Evolutionary conservation across 2,888 invertebrate species (phyloP).

Genomic region (Leptothorax acervorum): DNA sequence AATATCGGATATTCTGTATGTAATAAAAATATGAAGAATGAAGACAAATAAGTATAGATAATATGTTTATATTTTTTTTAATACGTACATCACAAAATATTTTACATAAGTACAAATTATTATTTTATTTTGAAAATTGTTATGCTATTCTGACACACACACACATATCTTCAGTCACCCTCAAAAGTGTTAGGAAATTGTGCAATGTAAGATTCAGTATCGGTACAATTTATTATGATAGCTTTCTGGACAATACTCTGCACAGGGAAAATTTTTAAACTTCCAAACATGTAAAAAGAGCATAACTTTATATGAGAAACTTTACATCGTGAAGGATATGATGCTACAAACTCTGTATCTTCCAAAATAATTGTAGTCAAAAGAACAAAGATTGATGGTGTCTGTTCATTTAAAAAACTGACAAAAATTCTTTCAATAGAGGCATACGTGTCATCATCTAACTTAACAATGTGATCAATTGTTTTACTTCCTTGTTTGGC

Average conservation of each 20-base stretch:
- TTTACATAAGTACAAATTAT: not conserved
- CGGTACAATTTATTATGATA: not conserved
- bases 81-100: not conserved
- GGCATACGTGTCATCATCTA: not conserved
- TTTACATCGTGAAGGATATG: not conserved
- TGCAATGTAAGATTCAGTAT: constrained; percentile 15
- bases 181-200: constrained; percentile 3
- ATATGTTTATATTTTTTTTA: not conserved
- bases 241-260: constrained; percentile 9
- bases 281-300: constrained; percentile 11
- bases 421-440: constrained; percentile 1
- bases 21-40: not conserved
- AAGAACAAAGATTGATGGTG: not conserved
- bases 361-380: not conserved
- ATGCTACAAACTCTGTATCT: not conserved
- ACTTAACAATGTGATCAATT: not conserved
- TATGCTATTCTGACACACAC: not conserved
- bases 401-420: not conserved
- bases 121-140: not conserved
- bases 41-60: not conserved
- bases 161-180: not conserved
- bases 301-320: constrained; percentile 10
- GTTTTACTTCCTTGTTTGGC: not conserved
- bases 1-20: not conserved
- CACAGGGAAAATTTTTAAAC: constrained; percentile 1